Evolutionary conservation across 2,113 vertebrate species (phyloP), one percentile per base, ranked within the genome.

Genomic region (Macrotus californicus): DNA sequence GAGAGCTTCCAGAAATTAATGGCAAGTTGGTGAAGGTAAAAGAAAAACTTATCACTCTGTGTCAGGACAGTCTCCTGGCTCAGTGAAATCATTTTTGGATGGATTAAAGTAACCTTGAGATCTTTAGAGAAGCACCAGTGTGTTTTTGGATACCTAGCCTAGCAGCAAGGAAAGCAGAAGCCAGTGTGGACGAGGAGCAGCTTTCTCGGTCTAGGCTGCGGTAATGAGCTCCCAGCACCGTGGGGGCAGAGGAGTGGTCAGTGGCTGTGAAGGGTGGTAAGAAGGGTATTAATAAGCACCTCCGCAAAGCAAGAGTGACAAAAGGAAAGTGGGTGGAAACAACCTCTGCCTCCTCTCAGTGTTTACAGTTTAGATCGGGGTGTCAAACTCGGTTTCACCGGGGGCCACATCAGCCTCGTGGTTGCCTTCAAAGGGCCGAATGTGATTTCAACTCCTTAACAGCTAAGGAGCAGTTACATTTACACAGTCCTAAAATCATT

Each of bases 11-110:
- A 0, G 99, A 99, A 98, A 99, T 99, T 87, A 99, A 98, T 82
- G 99, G 99, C 61, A 99, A 99, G 94, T 99, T 99, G 98, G 99
- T 99, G 36, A 99, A 99, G 99, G 99, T 99, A 95, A 98, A 98
- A 2, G 5, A 95, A 88, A 94, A 92, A 16, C 77, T 95, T 84
- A 52, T 3, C 52, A 39, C 19, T 46, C 24, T 4, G 26, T 72
- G 31, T 59, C 69, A 86, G 56, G 43, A 52, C 43, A 64, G 31
- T 89, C 29, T 82, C 34, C 43, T 72, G 56, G 50, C 64, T 92
- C 72, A 75, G 36, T 88, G 52, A 64, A 66, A 21, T 92, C 75
- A 36, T 70, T 61, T 52, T 67, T 1, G 10, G 22, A 14, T 66
- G 22, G 39, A 90, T 24, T 69, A 64, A 75, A 95, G 48, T 76